Percentiles rank a stretch among this genome's conserved stretches.
Evolutionary conservation across 2,797 vertebrate species (phyloP).

Genomic region (Spea hammondii): DNA sequence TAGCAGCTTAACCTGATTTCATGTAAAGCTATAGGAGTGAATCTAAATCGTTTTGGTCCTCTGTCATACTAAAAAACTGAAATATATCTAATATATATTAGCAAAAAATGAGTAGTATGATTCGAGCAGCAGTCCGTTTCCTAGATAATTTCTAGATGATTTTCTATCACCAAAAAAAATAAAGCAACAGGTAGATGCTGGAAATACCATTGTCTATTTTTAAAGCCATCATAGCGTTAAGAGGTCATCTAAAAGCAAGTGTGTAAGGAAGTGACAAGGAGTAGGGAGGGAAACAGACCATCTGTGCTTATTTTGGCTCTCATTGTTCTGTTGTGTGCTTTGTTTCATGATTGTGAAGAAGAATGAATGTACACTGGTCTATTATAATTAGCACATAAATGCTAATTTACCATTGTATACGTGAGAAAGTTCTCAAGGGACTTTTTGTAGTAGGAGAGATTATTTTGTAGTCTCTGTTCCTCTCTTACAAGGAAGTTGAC

Average conservation of each 20-base stretch:
- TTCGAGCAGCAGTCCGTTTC: too few species aligned
- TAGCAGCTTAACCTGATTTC: too few species aligned
- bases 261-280: conserved; percentile 67
- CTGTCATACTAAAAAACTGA: too few species aligned
- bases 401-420: conserved; percentile 39
- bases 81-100: too few species aligned
- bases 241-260: conserved; percentile 65
- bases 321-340: conserved; percentile 50
- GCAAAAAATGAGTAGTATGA: too few species aligned
- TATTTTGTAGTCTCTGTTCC: background rate
- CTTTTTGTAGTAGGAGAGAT: background rate
- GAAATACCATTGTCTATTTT: background rate
- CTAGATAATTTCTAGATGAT: too few species aligned
- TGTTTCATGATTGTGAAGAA: conserved; percentile 64
- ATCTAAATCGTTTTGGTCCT: too few species aligned
- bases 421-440: conserved; percentile 17
- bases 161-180: background rate
- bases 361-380: conserved; percentile 57
- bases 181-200: background rate
- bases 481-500: too few species aligned
- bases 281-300: conserved; percentile 62
- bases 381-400: conserved; percentile 54
- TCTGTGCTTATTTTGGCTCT: conserved; percentile 74
- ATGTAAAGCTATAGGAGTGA: too few species aligned
- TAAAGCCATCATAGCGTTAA: background rate